Conservation (phyloP, 1,140 invertebrate species). For the Aporrectodea caliginosa region DNA sequence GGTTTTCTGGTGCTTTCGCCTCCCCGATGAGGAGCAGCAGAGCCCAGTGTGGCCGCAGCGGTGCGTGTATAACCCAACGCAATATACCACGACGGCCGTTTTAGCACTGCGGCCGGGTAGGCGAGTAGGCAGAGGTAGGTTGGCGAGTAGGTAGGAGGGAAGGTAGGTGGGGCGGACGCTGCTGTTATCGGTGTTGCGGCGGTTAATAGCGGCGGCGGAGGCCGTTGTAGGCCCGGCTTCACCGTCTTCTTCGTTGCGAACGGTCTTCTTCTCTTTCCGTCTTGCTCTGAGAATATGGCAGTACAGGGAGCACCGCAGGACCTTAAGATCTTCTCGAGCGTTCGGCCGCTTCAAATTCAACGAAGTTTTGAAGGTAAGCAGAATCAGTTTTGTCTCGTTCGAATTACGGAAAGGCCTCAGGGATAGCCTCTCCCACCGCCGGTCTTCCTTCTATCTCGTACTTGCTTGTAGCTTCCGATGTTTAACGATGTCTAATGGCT, state of each 20-base stretch:
- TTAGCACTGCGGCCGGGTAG: not conserved
- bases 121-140: not conserved
- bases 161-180: not conserved
- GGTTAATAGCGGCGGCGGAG: not conserved
- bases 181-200: not conserved
- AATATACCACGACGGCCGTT: not conserved
- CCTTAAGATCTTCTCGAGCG: not conserved
- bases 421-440: too few relatives aligned
- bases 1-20: too few relatives aligned
- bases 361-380: not conserved
- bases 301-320: not conserved
- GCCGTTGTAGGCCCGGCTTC: not conserved
- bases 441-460: too few relatives aligned
- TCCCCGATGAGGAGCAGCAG: too few relatives aligned
- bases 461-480: too few relatives aligned
- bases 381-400: too few relatives aligned
- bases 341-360: not conserved
- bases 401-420: too few relatives aligned
- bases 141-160: not conserved
- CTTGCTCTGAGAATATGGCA: not conserved
- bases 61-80: too few relatives aligned
- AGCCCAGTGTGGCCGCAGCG: too few relatives aligned
- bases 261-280: not conserved
- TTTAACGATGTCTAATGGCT: too few relatives aligned
- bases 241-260: not conserved